Conservation (phyloP, 2,888 invertebrate genomes). For the Synergus gifuensis region DNA sequence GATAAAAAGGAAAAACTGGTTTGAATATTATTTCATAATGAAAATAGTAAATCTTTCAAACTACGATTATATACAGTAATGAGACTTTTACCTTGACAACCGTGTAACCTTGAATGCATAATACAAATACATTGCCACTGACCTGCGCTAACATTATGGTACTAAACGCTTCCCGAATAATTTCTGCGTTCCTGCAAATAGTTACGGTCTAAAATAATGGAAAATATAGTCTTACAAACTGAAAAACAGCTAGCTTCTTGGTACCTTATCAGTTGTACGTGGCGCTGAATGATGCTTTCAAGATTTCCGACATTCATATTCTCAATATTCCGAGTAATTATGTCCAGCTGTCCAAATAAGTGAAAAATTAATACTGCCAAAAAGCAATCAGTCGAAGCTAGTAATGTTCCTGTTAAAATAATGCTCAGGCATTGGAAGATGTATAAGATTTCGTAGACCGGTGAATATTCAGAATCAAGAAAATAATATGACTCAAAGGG, state of each 20-base stretch:
- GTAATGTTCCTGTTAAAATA: accelerated
- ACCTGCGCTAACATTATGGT: background rate
- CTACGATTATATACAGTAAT: no score
- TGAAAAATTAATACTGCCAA: background rate
- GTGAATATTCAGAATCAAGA: background rate
- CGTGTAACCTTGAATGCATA: slow-evolving; percentile 1
- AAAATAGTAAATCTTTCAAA: no score
- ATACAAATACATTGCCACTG: background rate
- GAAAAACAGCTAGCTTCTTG: no score
- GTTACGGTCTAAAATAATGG: background rate
- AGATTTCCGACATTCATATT: background rate
- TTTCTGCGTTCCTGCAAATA: background rate
- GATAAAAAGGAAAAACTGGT: no score
- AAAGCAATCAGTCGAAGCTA: background rate
- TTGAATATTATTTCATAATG: no score
- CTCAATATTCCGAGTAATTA: background rate
- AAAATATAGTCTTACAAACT: background rate
- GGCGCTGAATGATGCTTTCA: background rate
- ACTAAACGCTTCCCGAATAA: background rate
- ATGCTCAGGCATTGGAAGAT: background rate
- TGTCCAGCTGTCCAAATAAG: background rate
- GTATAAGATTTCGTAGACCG: background rate
- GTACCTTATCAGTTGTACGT: background rate
- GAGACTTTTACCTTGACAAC: background rate
- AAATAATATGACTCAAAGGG: background rate